Conservation (phyloP, 2,113 vertebrate genomes). For the Corynorhinus townsendii region DNA sequence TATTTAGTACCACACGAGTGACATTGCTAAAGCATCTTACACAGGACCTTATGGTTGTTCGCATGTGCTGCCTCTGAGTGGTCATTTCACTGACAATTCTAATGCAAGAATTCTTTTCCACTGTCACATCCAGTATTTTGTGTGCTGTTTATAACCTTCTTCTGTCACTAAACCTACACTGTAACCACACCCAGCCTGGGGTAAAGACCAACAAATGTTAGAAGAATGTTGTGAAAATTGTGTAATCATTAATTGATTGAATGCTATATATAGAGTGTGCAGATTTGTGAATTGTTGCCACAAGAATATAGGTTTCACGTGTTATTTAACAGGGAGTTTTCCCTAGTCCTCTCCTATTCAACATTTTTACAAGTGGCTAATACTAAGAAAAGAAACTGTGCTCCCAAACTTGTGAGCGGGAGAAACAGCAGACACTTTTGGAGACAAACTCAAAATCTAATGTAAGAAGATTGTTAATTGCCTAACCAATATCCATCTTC, state of each 20-base stretch:
- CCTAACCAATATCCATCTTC: background rate
- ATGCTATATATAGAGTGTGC: background rate
- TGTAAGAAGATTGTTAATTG: background rate
- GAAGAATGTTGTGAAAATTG: background rate
- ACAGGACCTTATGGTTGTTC: fast-evolving
- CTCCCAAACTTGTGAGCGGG: background rate
- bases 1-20: fast-evolving
- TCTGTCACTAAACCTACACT: background rate
- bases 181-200: background rate
- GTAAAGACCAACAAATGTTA: background rate
- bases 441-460: background rate
- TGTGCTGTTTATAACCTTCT: background rate
- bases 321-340: background rate
- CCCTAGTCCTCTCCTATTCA: background rate
- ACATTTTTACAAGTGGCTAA: background rate
- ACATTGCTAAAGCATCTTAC: background rate
- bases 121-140: background rate
- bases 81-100: background rate
- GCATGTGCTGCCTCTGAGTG: background rate
- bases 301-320: background rate
- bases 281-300: background rate
- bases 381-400: background rate
- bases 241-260: background rate
- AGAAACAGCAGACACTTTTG: background rate
- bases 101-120: background rate